Base-by-base conservation (phyloP, 2,113 vertebrate genomes). In the Phalacrocorax pelagicus region DNA sequence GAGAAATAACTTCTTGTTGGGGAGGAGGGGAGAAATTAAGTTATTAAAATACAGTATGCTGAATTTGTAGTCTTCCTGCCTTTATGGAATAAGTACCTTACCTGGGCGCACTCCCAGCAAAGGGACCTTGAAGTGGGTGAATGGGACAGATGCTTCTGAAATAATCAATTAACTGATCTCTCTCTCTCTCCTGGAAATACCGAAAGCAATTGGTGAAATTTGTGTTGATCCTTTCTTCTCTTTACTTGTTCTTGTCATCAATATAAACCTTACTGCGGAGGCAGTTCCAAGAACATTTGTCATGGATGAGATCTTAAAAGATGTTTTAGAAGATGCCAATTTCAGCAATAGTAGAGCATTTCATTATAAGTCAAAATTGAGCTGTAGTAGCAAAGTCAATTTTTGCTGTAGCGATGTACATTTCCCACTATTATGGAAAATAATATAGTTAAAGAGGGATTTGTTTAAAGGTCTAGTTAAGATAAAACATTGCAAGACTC, bases 381-480 rank as follows among this genome's bases (percentile, higher is more conserved):
- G 34, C 72, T 92, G 75, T 54, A 59, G 63, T 73, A 66, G 46
- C 74, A 96, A 88, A 92, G 73, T 93, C 5, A 2, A 73, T 95
- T 97, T 96, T 88, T 92, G 67, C 94, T 93, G 93, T 79, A 96
- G 59, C 20, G 67, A 74, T 42, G n/a, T 88, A 88, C 54, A 93
- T 62, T 95, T 97, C 82, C 55, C 38, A 87, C 65, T 95, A 86
- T 51, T 73, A 89, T 80, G 59, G 81, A 95, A 96, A 95, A 80
- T 34, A 40, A 59, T 79, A 75, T 36, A 73, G 34, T 86, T 73
- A 70, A 81, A 90, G 27, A 70, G 15, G 59, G 69, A 81, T 61
- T 95, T 93, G 54, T 90, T 95, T 89, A 90, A 95, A 97, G 29
- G 74, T 77, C 42, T 94, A 81, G 62, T 96, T 94, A 96, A 96